Evolutionary conservation across 1,140 invertebrate species (phyloP).

Genomic region (Carposina sasakii): DNA sequence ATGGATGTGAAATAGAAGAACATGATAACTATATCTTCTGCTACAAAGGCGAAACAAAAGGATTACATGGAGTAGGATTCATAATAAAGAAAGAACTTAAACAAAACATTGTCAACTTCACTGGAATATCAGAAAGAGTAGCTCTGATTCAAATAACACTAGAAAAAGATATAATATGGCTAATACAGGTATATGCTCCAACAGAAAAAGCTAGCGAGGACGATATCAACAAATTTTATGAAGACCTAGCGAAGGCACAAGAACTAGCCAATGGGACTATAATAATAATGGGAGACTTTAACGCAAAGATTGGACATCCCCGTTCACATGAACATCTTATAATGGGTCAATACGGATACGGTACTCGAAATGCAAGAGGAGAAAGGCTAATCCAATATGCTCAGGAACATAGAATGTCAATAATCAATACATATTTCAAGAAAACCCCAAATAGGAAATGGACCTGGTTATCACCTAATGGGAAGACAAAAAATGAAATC

Average conservation of each 20-base stretch:
- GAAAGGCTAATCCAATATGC: constrained; percentile 10
- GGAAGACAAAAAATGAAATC: constrained; percentile 6
- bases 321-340: constrained; percentile 1
- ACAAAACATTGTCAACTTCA: too few relatives aligned
- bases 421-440: constrained; percentile 11
- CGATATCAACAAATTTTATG: constrained; percentile 3
- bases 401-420: constrained; percentile 9
- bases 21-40: too few relatives aligned
- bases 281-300: constrained; percentile 5
- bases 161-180: too few relatives aligned
- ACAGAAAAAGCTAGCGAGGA: background rate
- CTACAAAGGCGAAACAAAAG: too few relatives aligned
- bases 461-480: constrained; percentile 13
- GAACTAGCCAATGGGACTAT: background rate
- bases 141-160: too few relatives aligned
- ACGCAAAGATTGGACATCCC: background rate
- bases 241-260: background rate
- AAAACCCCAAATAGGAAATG: constrained; percentile 2
- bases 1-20: too few relatives aligned
- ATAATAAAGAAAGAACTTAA: too few relatives aligned
- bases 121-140: too few relatives aligned
- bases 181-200: constrained; percentile 10
- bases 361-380: constrained; percentile 8
- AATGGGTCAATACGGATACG: constrained; percentile 13
- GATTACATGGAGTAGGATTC: too few relatives aligned